Percentiles rank a stretch among this genome's conserved stretches.
These are phyloP conservation scores for Scytalopus superciliaris DNA, from an alignment of 2,113 vertebrate species.

Conservation along the genomic window DNA sequence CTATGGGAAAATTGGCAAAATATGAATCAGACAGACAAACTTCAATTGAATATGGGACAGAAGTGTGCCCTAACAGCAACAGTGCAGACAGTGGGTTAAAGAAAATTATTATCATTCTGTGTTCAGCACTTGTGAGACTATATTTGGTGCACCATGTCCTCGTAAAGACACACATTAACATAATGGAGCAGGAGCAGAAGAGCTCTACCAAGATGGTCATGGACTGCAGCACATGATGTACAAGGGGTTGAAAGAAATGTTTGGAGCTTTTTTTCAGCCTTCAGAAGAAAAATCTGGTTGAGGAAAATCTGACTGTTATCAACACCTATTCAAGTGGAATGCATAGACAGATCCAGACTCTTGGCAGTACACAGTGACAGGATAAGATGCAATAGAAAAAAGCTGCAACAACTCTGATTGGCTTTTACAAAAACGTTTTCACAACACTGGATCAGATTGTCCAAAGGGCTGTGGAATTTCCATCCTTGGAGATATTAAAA, in stretches of 20 bases:
- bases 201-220: background rate
- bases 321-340: background rate
- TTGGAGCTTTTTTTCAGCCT: background rate
- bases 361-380: background rate
- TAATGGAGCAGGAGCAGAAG: background rate
- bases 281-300: background rate
- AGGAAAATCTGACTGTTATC: background rate
- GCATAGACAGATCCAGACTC: background rate
- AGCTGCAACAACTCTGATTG: background rate
- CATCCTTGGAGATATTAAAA: background rate
- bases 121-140: background rate
- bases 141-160: background rate
- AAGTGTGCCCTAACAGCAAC: background rate
- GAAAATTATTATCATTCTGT: background rate
- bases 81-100: background rate
- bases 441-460: background rate
- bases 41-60: background rate
- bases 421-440: background rate
- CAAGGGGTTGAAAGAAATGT: background rate
- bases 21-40: background rate
- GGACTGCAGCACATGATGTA: background rate
- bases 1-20: background rate
- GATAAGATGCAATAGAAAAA: background rate
- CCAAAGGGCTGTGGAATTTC: background rate
- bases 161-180: background rate